A percentile compares a stretch with the other conserved stretches of the same genome.
These are phyloP conservation scores for Porites lobata DNA, from an alignment of 92 coral and sea anemone genomes.

Conservation along the genomic window DNA sequence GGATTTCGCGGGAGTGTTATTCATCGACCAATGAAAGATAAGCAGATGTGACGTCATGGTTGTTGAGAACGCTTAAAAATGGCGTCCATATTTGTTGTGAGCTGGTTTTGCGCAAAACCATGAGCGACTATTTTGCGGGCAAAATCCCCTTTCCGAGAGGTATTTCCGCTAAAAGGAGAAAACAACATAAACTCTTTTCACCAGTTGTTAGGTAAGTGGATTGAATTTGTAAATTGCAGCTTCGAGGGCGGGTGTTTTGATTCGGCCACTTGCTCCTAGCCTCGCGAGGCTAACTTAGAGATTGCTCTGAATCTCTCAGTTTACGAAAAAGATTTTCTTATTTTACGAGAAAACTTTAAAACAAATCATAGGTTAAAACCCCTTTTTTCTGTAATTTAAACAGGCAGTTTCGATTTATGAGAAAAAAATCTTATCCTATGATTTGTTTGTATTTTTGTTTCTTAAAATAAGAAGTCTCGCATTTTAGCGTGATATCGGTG, in stretches of 20 bases:
- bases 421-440: too few species aligned
- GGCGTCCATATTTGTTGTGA: constrained; percentile 85
- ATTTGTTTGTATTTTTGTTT: too few species aligned
- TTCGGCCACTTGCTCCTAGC: not conserved
- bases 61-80: constrained; percentile 68
- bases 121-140: constrained; percentile 77
- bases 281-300: not conserved
- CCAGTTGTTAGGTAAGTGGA: constrained; percentile 84
- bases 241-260: not conserved
- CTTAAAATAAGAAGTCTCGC: too few species aligned
- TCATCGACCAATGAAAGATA: constrained; percentile 73
- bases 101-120: constrained; percentile 26
- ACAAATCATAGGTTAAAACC: too few species aligned
- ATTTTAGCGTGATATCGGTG: too few species aligned
- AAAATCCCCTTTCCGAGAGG: constrained; percentile 74
- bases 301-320: not conserved
- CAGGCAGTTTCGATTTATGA: too few species aligned
- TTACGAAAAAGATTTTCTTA: too few species aligned
- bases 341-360: too few species aligned
- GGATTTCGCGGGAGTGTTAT: constrained; percentile 92
- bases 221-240: not conserved
- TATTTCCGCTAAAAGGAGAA: constrained; percentile 70
- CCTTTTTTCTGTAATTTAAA: too few species aligned
- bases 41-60: constrained; percentile 81
- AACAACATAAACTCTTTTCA: constrained; percentile 68